These are phyloP conservation scores for Drosophila tani DNA, from an alignment of 1,140 invertebrate species.

Conservation along the genomic window DNA sequence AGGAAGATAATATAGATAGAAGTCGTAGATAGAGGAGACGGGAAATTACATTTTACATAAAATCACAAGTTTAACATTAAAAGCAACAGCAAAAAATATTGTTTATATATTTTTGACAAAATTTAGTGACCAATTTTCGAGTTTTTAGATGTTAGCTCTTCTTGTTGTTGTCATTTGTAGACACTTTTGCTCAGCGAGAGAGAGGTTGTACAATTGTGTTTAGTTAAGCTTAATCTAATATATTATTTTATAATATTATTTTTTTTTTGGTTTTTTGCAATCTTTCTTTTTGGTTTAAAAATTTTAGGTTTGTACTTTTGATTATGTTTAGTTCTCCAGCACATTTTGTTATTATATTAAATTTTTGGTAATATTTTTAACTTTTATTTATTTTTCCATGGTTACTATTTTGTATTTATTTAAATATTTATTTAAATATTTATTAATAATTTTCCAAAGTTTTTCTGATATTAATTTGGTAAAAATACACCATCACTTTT, in stretches of 20 bases:
- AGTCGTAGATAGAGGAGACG: conserved; percentile 20
- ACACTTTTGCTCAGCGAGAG: conserved; percentile 48
- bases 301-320: conserved; percentile 6
- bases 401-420: too few species aligned
- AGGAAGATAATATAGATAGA: conserved; percentile 15
- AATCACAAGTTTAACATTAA: conserved; percentile 28
- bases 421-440: too few species aligned
- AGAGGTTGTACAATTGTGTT: conserved; percentile 31
- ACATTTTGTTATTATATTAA: too few species aligned
- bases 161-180: conserved; percentile 81
- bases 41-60: conserved; percentile 13
- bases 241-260: background rate
- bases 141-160: conserved; percentile 73
- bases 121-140: conserved; percentile 40
- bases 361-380: too few species aligned
- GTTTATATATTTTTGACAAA: conserved; percentile 25
- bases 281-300: background rate
- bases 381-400: too few species aligned
- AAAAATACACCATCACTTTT: too few species aligned
- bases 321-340: background rate
- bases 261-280: background rate
- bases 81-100: conserved; percentile 34
- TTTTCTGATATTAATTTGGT: too few species aligned
- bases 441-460: too few species aligned
- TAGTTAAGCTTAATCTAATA: conserved; percentile 31